Conservation (phyloP, 2,113 vertebrate genomes). For the Holacanthus passer region DNA sequence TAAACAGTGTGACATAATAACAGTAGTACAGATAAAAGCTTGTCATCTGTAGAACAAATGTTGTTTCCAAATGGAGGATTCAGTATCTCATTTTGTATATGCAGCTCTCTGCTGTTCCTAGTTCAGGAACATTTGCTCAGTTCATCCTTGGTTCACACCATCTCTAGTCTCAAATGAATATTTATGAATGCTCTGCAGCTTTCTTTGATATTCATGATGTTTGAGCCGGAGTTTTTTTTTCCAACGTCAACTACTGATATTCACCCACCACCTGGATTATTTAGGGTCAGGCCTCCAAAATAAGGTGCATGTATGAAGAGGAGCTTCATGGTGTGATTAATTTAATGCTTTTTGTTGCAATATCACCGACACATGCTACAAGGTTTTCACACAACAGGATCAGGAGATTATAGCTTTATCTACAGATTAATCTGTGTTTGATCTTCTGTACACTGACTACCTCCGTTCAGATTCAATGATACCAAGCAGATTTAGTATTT, state of each 20-base stretch:
- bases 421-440: neutral
- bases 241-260: neutral
- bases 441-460: neutral
- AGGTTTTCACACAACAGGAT: conserved; percentile 17
- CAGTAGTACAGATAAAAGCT: neutral
- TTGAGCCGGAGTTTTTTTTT: conserved; percentile 33
- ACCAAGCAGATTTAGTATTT: conserved; percentile 18
- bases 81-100: neutral
- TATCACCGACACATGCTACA: neutral
- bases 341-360: neutral
- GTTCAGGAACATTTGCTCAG: conserved; percentile 28
- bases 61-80: neutral
- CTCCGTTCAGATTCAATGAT: conserved; percentile 13
- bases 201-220: conserved; percentile 57
- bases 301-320: neutral
- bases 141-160: conserved; percentile 39
- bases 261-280: conserved; percentile 37
- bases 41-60: no score
- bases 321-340: neutral
- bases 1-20: neutral
- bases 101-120: conserved; percentile 2
- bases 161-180: conserved; percentile 37
- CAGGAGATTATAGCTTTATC: neutral
- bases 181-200: conserved; percentile 35
- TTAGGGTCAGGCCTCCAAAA: neutral